Conservation (phyloP, 2,888 invertebrate species). For the Dastarcus helophoroides region DNA sequence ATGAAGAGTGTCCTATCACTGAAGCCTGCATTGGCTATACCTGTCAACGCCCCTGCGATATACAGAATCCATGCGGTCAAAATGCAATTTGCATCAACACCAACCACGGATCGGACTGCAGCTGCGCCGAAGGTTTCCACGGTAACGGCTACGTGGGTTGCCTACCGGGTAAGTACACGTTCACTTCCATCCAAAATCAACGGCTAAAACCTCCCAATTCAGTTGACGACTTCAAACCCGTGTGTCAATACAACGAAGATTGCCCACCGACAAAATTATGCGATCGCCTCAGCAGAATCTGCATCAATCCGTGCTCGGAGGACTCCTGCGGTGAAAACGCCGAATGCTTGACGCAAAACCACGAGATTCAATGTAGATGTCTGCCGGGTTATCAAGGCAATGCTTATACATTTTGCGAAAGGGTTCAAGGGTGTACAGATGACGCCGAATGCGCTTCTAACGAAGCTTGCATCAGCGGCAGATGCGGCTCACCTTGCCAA, state of each 20-base stretch:
- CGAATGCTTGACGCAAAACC: slow-evolving; percentile 63
- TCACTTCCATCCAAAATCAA: background rate
- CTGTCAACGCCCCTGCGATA: slow-evolving; percentile 79
- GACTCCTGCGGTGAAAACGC: slow-evolving; percentile 76
- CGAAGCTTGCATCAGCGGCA: slow-evolving; percentile 67
- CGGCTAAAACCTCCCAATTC: slow-evolving; percentile 10
- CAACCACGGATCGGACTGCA: slow-evolving; percentile 77
- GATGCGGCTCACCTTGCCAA: slow-evolving; percentile 65
- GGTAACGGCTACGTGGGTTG: slow-evolving; percentile 79
- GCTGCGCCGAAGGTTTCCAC: slow-evolving; percentile 74
- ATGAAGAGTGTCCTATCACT: slow-evolving; percentile 74
- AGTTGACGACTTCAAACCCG: slow-evolving; percentile 38
- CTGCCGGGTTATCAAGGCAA: slow-evolving; percentile 63
- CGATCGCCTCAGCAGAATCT: slow-evolving; percentile 71
- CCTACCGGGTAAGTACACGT: slow-evolving; percentile 51
- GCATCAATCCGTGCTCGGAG: slow-evolving; percentile 69
- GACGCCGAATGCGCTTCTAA: slow-evolving; percentile 60
- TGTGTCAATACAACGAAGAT: slow-evolving; percentile 85
- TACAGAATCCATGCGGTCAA: slow-evolving; percentile 71
- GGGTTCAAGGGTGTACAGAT: slow-evolving; percentile 58
- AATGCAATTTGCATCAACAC: slow-evolving; percentile 81
- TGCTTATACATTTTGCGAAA: slow-evolving; percentile 59
- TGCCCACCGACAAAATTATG: slow-evolving; percentile 79
- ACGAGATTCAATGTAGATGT: slow-evolving; percentile 67
- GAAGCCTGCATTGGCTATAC: slow-evolving; percentile 78